phyloP scores from a whole-genome alignment of 2,113 vertebrate species.

The Phoenicopterus ruber region DNA sequence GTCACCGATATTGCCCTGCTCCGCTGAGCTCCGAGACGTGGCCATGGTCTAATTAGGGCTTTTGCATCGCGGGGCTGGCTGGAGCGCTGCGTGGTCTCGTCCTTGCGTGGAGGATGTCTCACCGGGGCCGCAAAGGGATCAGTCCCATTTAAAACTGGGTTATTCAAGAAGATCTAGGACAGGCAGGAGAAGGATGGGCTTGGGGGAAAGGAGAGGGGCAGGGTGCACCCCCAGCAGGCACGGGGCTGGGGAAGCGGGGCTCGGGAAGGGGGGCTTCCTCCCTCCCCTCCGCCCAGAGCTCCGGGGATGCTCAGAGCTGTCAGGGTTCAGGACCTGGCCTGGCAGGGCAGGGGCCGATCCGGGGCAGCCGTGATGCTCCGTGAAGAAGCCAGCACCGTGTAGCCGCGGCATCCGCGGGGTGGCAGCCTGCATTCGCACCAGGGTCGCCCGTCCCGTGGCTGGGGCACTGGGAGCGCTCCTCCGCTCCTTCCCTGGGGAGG shows the following conservation, averaged over 20 bases:
- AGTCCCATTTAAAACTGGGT: conserved; percentile 34
- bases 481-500: neutral
- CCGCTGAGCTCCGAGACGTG: neutral
- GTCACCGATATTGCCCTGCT: neutral
- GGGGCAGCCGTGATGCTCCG: neutral
- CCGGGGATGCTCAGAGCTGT: neutral
- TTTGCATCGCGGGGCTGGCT: neutral
- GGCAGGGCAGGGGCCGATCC: neutral
- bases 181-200: neutral
- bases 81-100: neutral
- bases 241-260: too few species aligned
- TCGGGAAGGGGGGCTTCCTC: neutral
- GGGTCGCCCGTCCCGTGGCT: too few species aligned
- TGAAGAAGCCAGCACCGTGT: rapidly evolving
- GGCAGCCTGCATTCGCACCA: neutral
- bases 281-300: neutral
- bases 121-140: neutral
- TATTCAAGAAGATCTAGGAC: neutral
- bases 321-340: neutral
- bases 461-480: rapidly evolving
- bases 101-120: neutral
- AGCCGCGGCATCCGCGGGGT: rapidly evolving
- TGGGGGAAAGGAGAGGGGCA: neutral
- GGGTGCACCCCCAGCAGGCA: neutral
- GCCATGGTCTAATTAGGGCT: neutral